Base-by-base conservation (phyloP, 2,888 invertebrate species). In the Epirrita christyi region DNA sequence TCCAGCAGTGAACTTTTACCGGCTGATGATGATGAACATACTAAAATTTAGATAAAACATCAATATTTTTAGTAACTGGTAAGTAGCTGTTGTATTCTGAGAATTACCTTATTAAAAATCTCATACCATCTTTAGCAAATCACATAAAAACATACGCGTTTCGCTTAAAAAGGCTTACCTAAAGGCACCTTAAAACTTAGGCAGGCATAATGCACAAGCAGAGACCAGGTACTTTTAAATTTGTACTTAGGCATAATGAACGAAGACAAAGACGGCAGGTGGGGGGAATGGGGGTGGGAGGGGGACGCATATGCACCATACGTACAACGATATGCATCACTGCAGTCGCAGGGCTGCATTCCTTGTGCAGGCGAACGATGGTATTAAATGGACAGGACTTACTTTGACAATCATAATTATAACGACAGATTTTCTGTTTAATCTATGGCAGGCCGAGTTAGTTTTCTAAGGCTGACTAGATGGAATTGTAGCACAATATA, bases 291-390 rank as follows among this genome's bases (percentile, higher is more conserved):
- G 55, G 66, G 66, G 53, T 67, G 64, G 56, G 60, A 66, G 72
- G 68, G 74, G 68, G 76, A 68, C 73, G 75, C 76, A 80, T 83
- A 82, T 82, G 84, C 85, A 80, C 82, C 81, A 81, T 81, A 84
- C 83, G 73, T 82, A 86, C 83, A 81, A 82, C 86, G 90, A 88
- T 89, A 87, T 88, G 87, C 89, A 89, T 88, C 88, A 87, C 85
- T 81, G 86, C 88, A 87, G 86, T 87, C 87, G 86, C 83, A 72
- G 85, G 82, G 85, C 90, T 82, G 86, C 90, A 90, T 90, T 90
- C 90, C 89, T 80, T 73, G 69, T 76, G 76, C 77, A 75, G 78
- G 77, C 76, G 72, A 77, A 77, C 78, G 75, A 21, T 57, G 50
- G 64, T 59, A 48, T 72, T 67, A 15, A 60, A 66, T 81, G 86